Evolutionary conservation across 92 coral and sea anemone genomes (phyloP).

Genomic region (Porites cylindrica): DNA sequence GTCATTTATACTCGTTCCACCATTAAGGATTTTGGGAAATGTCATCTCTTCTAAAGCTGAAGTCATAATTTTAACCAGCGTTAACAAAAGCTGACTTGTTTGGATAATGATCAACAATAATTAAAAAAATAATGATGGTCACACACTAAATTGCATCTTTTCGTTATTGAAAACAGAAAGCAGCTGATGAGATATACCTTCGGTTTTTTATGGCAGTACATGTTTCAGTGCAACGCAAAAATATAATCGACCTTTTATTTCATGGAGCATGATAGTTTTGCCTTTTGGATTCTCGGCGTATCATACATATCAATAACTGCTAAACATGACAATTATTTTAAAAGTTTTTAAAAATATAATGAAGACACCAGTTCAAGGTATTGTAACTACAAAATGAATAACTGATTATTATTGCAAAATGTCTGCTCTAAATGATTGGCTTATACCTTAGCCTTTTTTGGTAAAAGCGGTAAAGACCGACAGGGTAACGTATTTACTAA

Average conservation of each 20-base stretch:
- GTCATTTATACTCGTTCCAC: not conserved
- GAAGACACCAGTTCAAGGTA: not conserved
- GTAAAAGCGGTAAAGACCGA: not conserved
- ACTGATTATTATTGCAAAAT: not conserved
- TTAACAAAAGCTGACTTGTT: not conserved
- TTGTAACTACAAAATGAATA: not conserved
- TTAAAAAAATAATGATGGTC: not conserved
- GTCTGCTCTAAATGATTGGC: too few species aligned
- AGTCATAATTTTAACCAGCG: not conserved
- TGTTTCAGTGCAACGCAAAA: not conserved
- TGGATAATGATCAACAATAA: not conserved
- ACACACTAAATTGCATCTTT: not conserved
- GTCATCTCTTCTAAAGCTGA: constrained; percentile 1
- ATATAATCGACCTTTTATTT: not conserved
- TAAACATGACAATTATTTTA: not conserved
- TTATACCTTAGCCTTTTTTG: not conserved
- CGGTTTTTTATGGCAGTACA: not conserved
- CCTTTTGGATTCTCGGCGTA: not conserved
- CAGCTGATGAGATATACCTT: constrained; percentile 13
- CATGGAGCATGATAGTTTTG: not conserved
- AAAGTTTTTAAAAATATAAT: not conserved
- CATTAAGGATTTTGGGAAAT: not conserved
- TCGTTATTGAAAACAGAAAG: not conserved
- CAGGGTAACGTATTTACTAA: not conserved
- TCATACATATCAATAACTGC: not conserved